phyloP scores from a whole-genome alignment of 2,797 vertebrate genomes.

The Typhlichthys eigenmanni region DNA sequence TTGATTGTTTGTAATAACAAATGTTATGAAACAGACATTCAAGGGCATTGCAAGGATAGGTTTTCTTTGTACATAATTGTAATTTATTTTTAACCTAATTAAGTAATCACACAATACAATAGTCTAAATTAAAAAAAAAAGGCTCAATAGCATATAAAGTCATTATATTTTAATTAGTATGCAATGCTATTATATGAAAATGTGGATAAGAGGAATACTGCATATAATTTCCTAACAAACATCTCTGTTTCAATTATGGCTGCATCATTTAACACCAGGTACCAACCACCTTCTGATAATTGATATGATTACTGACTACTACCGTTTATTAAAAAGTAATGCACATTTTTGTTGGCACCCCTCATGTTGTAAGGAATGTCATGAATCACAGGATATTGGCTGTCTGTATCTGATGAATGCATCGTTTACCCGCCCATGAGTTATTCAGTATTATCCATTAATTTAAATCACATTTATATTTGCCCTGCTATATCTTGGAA shows the following conservation, averaged over 20 bases:
- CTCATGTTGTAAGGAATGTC: constrained; percentile 93
- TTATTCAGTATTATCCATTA: constrained; percentile 99
- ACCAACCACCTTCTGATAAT: constrained; percentile 89
- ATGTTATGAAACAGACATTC: constrained; percentile 16
- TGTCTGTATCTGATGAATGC: constrained; percentile 99
- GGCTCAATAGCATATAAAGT: too few relatives aligned
- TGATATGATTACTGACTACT: constrained; percentile 96
- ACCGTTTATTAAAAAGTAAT: constrained; percentile 99
- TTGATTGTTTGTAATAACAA: neutral
- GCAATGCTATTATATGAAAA: too few relatives aligned
- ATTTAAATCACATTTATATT: constrained; percentile 99
- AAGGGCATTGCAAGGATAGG: neutral
- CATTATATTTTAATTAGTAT: too few relatives aligned
- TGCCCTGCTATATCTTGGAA: constrained; percentile 71
- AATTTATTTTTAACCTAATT: too few relatives aligned
- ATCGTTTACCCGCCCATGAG: constrained; percentile 99
- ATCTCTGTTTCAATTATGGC: neutral
- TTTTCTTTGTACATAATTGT: too few relatives aligned
- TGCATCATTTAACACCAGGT: constrained; percentile 24
- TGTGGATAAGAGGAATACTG: too few relatives aligned
- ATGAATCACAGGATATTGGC: constrained; percentile 99
- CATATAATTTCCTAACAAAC: too few relatives aligned
- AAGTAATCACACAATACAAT: too few relatives aligned
- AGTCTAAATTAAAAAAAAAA: too few relatives aligned
- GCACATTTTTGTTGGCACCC: constrained; percentile 99